Conservation (phyloP, 2,113 vertebrate genomes). For the Cyrtonyx montezumae region DNA sequence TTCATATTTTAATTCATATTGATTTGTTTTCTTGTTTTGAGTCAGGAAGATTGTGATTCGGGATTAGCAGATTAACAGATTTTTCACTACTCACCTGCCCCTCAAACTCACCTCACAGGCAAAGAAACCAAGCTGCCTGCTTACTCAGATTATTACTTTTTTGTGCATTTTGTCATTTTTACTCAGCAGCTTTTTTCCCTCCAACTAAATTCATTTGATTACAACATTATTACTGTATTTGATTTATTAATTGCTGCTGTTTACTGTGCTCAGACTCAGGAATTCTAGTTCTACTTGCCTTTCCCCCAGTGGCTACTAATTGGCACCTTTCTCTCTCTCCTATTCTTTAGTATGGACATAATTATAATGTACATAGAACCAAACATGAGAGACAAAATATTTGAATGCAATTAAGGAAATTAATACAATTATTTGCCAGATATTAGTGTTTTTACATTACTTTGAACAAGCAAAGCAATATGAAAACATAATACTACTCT, state of each 20-base stretch:
- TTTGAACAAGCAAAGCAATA: not conserved
- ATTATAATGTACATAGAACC: slow-evolving; percentile 8
- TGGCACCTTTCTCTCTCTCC: not conserved
- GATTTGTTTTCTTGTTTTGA: not conserved
- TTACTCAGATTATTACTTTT: not conserved
- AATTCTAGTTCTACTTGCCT: not conserved
- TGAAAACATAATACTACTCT: not conserved
- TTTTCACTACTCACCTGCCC: not conserved
- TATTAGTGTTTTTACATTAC: not conserved
- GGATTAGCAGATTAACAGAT: not conserved
- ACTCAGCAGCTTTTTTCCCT: not conserved
- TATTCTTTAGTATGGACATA: not conserved
- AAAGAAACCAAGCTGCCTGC: not conserved
- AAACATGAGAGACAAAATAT: slow-evolving; percentile 27
- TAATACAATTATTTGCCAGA: not conserved
- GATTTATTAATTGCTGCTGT: not conserved
- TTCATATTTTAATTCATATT: not conserved
- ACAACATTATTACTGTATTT: slow-evolving; percentile 17
- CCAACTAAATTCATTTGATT: not conserved
- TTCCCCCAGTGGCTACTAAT: not conserved
- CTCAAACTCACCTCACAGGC: not conserved
- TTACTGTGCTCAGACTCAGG: not conserved
- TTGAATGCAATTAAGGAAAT: slow-evolving; percentile 9
- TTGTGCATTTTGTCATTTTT: not conserved
- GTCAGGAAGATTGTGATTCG: not conserved